phyloP scores from a whole-genome alignment of 2,888 invertebrate genomes.

The Pimpla rufipes region DNA sequence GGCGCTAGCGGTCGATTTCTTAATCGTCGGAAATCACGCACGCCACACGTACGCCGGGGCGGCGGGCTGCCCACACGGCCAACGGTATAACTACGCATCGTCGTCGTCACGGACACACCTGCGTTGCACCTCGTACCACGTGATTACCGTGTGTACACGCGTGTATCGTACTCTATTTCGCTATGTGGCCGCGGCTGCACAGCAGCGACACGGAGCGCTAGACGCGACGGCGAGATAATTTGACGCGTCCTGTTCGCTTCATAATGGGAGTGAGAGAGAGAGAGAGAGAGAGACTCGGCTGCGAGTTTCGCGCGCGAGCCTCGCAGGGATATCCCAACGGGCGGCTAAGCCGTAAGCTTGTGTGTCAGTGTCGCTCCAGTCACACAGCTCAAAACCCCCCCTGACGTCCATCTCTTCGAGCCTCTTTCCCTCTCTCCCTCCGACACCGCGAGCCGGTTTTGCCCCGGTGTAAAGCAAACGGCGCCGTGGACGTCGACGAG shows the following conservation, averaged over 20 bases:
- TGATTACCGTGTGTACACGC: constrained; percentile 2
- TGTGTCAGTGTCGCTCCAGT: constrained; percentile 48
- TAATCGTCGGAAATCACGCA: constrained; percentile 55
- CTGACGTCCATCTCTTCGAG: not conserved
- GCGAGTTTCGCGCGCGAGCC: constrained; percentile 17
- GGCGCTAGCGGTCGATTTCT: constrained; percentile 49
- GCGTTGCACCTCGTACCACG: not conserved
- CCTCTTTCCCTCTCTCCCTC: constrained; percentile 30
- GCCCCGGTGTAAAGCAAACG: constrained; percentile 10
- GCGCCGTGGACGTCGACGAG: no score
- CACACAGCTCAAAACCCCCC: not conserved
- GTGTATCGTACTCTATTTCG: constrained; percentile 12
- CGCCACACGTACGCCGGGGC: not conserved
- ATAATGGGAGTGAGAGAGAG: no score
- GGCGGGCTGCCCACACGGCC: not conserved
- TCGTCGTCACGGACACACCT: not conserved
- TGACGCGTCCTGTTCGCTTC: constrained; percentile 43
- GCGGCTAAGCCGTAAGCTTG: constrained; percentile 30
- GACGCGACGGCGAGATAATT: constrained; percentile 45
- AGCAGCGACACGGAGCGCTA: not conserved
- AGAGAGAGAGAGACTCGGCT: constrained; percentile 31
- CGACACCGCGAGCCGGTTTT: constrained; percentile 21
- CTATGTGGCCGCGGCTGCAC: not conserved
- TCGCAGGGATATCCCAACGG: constrained; percentile 41
- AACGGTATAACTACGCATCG: constrained; percentile 8